phyloP scores from a whole-genome alignment of 2,113 vertebrate genomes.

The Sardina pilchardus region DNA sequence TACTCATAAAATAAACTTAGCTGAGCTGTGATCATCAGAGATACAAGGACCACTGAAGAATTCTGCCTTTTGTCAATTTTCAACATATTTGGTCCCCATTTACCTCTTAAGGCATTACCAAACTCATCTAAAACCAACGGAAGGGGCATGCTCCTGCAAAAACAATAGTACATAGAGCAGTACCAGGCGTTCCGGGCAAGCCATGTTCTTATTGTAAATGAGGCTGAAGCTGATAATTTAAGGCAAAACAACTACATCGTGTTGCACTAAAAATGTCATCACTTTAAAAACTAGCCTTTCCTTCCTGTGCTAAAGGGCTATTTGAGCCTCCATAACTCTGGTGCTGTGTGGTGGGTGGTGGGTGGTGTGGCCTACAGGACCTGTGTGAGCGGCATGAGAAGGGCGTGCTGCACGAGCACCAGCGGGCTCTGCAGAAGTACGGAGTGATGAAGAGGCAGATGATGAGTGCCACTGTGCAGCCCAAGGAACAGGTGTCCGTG shows the following conservation, averaged over 20 bases:
- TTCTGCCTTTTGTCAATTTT: too few species aligned
- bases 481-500: slow-evolving; percentile 83
- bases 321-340: not conserved
- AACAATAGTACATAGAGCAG: too few species aligned
- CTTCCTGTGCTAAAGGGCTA: not conserved
- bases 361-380: slow-evolving; percentile 71
- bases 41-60: not conserved
- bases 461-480: slow-evolving; percentile 83
- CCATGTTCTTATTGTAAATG: too few species aligned
- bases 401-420: slow-evolving; percentile 91
- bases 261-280: not conserved
- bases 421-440: slow-evolving; percentile 92
- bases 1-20: not conserved
- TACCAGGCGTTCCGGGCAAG: too few species aligned
- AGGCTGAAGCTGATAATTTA: too few species aligned
- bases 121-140: too few species aligned
- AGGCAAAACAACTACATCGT: too few species aligned
- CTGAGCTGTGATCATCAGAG: not conserved
- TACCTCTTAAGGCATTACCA: too few species aligned
- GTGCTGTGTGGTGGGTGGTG: not conserved
- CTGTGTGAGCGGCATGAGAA: slow-evolving; percentile 95
- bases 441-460: slow-evolving; percentile 93
- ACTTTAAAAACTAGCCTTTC: too few species aligned
- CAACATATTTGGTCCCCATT: too few species aligned
- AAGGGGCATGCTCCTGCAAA: too few species aligned